A percentile compares a stretch with the other conserved stretches of the same genome.
phyloP scores from a whole-genome alignment of 2,113 vertebrate species.

The Tyrannus savana region DNA sequence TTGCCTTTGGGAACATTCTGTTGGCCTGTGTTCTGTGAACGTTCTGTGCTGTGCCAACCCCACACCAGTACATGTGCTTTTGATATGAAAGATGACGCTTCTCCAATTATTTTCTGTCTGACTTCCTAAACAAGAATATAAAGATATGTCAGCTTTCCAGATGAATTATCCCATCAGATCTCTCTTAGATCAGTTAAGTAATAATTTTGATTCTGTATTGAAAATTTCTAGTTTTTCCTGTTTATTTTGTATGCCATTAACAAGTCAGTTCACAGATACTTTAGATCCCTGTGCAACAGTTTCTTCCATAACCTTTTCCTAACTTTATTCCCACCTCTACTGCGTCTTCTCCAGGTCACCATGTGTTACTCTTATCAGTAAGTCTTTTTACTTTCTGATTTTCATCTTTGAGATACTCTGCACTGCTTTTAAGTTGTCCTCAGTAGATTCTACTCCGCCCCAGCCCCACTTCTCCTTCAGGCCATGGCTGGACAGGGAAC shows the following conservation, averaged over 20 bases:
- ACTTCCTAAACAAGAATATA: background rate
- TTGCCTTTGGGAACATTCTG: background rate
- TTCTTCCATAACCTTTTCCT: background rate
- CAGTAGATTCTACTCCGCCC: background rate
- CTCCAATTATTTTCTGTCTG: background rate
- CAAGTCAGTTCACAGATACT: background rate
- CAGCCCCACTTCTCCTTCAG: background rate
- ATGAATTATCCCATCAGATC: background rate
- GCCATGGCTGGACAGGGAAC: background rate
- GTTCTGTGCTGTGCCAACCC: background rate
- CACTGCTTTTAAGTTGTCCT: background rate
- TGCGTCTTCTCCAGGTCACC: background rate
- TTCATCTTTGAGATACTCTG: background rate
- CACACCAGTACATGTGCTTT: background rate
- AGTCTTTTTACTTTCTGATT: background rate
- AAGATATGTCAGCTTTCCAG: background rate
- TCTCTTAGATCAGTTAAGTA: background rate
- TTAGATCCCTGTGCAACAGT: background rate
- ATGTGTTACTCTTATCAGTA: background rate
- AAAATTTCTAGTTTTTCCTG: background rate
- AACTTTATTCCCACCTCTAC: background rate
- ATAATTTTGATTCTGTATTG: background rate
- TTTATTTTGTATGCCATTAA: background rate
- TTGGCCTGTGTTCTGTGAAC: background rate
- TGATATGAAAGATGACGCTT: background rate